Evolutionary conservation across 2,888 invertebrate species (phyloP), one percentile per base, ranked within the genome.

Genomic region (Limnephilus lunatus): DNA sequence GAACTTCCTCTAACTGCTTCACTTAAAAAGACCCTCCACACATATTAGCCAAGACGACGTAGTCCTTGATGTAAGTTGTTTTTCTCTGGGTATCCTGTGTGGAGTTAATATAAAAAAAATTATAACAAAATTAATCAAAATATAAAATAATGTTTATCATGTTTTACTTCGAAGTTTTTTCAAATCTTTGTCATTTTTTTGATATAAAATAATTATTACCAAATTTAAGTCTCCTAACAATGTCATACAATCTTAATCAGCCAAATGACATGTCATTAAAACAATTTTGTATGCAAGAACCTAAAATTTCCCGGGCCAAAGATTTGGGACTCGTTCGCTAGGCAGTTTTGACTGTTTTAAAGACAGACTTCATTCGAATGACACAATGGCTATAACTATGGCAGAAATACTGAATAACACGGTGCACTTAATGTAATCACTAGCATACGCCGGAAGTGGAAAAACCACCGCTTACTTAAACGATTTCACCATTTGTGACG

Each of bases 371-470:
- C 87, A 31, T 30, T 53, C 25, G 80, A 91, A 89, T 89, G 91
- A 89, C 88, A 91, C 86, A 86, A 86, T 86, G 86, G 48, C n/a
- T 53, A 3, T 31, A 81, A 7, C 14, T 32, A 53, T 31, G 11
- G 53, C 48, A 30, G 68, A 53, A 87, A 87, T 30, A 48, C 15
- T 30, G 85, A 91, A 91, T 92, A 86, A 90, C 68, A 92, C 15
- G 35, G 81, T 81, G 85, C 48, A 92, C 81, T 92, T 81, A 87
- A n/a, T 81, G 91, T 92, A 91, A 92, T 91, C 85, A 92, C 85
- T 44, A 90, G 85, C 68, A 39, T 31, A 4, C 32, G 53, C 92
- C 68, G 92, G 92, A 92, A 86, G 48, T 48, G 53, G 88, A 90
- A 92, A 92, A 87, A 90, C 44, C 86, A 68, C 89, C 44, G 89